Evolutionary conservation across 2,113 vertebrate genomes (phyloP), one percentile per base, ranked within the genome.

Genomic region (Stegastes partitus): DNA sequence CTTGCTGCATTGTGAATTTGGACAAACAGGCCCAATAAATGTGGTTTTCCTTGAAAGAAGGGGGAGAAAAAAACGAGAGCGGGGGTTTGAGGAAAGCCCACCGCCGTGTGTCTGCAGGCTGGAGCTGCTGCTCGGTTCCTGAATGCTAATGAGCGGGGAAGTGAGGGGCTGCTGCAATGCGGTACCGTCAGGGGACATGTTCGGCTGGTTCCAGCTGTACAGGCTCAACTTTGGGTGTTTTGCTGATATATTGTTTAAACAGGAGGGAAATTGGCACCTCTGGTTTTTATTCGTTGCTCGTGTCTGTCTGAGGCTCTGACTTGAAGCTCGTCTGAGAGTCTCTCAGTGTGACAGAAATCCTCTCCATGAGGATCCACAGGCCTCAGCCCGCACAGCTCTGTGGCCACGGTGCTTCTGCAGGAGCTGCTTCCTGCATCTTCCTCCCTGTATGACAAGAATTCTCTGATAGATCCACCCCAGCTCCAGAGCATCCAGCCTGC

Each of bases 131-230:
- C 72, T 82, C 62, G 73, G 74, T 77, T 53, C 77, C 70, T 90
- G 92, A 92, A 94, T 94, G 86, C 89, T 93, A 92, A 94, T 93
- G 85, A 94, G 91, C 59, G 79, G 71, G 88, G 86, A 91, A 90
- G 87, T 74, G 62, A 89, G 86, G 53, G 82, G 91, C 79, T 94
- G 90, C 93, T 95, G 94, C 94, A 95, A 91, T 95, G 94, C 94
- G 94, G 94, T 94, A 94, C 82, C 78, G 78, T 68, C 78, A 67
- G 66, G 70, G 54, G 75, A 84, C 70, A 34, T 21, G 59, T 77
- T 73, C 53, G 39, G 63, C 67, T 69, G 9, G 63, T 69, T 22
- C 18, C 9, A 37, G 53, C 34, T 42, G 26, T 11, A 25, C 56
- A 50, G 16, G 50, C 28, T 59, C 0, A 19, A 51, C 9, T 34